phyloP scores from a whole-genome alignment of 1,140 invertebrate genomes.

The Leptinotarsa lineolata region DNA sequence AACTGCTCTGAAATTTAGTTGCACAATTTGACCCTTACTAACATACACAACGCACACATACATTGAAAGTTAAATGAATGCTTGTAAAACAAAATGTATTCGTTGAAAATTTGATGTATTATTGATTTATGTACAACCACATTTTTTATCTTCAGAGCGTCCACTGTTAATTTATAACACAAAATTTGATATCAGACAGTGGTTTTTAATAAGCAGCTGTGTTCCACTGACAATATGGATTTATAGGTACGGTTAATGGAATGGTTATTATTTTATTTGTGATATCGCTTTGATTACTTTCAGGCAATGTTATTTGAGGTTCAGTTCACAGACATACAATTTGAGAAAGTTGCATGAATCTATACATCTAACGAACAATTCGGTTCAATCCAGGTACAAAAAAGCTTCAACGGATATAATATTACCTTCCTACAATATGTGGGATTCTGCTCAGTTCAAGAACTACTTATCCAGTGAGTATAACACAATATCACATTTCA shows the following conservation, averaged over 20 bases:
- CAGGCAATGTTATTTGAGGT: conserved; percentile 82
- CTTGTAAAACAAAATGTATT: too few relatives aligned
- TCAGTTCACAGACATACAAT: conserved; percentile 86
- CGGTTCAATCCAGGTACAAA: conserved; percentile 83
- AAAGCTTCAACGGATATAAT: conserved; percentile 66
- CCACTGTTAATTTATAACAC: conserved; percentile 84
- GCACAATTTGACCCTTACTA: too few relatives aligned
- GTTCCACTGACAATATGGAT: conserved; percentile 85
- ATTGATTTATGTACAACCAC: too few relatives aligned
- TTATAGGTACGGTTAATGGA: conserved; percentile 63
- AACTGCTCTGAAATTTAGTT: too few relatives aligned
- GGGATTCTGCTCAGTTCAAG: conserved; percentile 79
- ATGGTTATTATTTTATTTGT: too few relatives aligned
- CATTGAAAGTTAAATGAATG: too few relatives aligned
- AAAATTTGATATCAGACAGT: conserved; percentile 90
- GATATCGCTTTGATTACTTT: conserved; percentile 20
- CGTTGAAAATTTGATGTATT: too few relatives aligned
- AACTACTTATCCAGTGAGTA: conserved; percentile 56
- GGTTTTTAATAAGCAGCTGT: conserved; percentile 85
- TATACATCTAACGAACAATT: conserved; percentile 90
- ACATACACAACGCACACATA: too few relatives aligned
- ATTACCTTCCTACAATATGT: conserved; percentile 82
- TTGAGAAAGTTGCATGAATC: conserved; percentile 84
- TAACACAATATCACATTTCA: neutral
- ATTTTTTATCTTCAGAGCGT: conserved; percentile 63